A percentile compares a stretch with the other conserved stretches of the same genome.
These are phyloP conservation scores for Mormyrus proboscirostris DNA, from an alignment of 2,797 vertebrate genomes.

Conservation along the genomic window DNA sequence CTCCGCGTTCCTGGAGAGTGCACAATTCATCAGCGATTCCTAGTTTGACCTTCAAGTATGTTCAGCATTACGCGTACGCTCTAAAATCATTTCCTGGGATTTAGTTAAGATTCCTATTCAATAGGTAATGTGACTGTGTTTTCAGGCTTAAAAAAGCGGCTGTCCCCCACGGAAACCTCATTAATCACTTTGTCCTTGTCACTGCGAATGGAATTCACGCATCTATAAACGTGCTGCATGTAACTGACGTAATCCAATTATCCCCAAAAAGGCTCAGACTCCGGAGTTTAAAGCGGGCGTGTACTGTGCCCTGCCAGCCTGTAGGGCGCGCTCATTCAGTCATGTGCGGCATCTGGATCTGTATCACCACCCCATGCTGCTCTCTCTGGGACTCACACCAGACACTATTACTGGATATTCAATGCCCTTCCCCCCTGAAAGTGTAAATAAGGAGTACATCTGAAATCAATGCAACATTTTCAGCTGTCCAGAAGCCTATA, in stretches of 20 bases:
- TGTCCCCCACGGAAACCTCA: not conserved
- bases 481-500: not conserved
- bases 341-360: not conserved
- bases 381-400: not conserved
- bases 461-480: not conserved
- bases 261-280: not conserved
- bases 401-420: not conserved
- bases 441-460: not conserved
- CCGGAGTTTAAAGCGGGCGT: not conserved
- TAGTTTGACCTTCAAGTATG: not conserved
- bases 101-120: not conserved
- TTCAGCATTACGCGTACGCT: not conserved
- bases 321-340: not conserved
- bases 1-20: not conserved
- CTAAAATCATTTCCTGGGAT: not conserved
- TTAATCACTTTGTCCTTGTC: not conserved
- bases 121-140: not conserved
- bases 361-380: not conserved
- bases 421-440: not conserved
- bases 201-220: not conserved
- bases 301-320: not conserved
- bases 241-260: slow-evolving; percentile 12
- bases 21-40: not conserved
- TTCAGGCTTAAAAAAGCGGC: not conserved
- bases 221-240: not conserved